A percentile compares a stretch with the other conserved stretches of the same genome.
Conservation (phyloP, 2,797 vertebrate species). For the Squalus acanthias region DNA sequence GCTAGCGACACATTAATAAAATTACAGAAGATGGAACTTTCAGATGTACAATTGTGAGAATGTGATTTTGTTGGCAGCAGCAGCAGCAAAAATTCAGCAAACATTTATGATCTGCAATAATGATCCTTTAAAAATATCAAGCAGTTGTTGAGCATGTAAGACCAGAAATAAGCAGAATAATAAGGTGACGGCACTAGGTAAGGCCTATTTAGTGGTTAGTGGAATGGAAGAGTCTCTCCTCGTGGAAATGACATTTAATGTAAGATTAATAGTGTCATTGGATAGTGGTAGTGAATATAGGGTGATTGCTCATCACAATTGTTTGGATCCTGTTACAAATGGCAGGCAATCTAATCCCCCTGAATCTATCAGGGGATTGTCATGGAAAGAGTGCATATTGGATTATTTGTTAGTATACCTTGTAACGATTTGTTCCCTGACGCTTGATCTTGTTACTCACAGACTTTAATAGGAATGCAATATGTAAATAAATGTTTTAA, state of each 20-base stretch:
- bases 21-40: neutral
- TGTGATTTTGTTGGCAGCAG: neutral
- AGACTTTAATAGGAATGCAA: neutral
- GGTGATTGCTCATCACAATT: neutral
- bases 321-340: neutral
- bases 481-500: neutral
- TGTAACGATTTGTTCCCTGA: neutral
- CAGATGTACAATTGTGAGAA: neutral
- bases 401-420: neutral
- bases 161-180: neutral
- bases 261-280: neutral
- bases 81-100: neutral
- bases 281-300: neutral
- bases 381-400: neutral
- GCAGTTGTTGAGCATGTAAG: neutral
- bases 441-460: neutral
- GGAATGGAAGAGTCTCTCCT: too few relatives aligned
- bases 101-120: neutral
- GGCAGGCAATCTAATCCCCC: neutral
- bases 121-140: neutral
- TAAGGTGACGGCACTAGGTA: neutral
- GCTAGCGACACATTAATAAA: neutral
- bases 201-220: neutral
- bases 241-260: neutral
- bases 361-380: too few relatives aligned